Evolutionary conservation across 2,113 vertebrate genomes (phyloP).

Genomic region (Onychostruthus taczanowskii): DNA sequence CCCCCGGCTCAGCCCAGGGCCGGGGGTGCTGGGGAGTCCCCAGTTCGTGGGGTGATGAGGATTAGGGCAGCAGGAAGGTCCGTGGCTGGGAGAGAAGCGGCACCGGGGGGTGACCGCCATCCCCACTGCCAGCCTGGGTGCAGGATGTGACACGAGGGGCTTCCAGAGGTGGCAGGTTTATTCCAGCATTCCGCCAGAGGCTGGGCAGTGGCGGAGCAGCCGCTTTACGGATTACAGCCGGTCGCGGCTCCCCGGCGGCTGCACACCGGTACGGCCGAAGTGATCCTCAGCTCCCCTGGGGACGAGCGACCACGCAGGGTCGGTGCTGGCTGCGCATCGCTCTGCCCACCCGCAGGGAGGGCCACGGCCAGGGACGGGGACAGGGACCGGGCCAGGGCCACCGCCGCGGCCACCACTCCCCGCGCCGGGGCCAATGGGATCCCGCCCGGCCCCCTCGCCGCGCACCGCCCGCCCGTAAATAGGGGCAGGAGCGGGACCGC

Average conservation of each 20-base stretch:
- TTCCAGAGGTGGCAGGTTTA: not conserved
- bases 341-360: slow-evolving; percentile 10
- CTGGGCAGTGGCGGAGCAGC: not conserved
- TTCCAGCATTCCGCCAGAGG: not conserved
- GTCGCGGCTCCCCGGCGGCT: not conserved
- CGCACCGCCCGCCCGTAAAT: slow-evolving; percentile 50
- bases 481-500: slow-evolving; percentile 5
- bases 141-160: not conserved
- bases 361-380: not conserved
- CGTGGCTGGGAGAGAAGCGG: not conserved
- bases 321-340: not conserved
- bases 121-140: not conserved
- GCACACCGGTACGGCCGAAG: not conserved
- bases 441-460: not conserved
- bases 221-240: not conserved
- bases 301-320: not conserved
- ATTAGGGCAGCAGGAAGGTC: not conserved
- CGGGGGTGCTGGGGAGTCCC: not conserved
- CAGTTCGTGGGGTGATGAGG: not conserved
- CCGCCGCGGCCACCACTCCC: slow-evolving; percentile 37
- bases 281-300: not conserved
- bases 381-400: not conserved
- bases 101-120: not conserved
- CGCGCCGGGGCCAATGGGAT: slow-evolving; percentile 46
- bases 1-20: not conserved